phyloP scores from a whole-genome alignment of 2,797 vertebrate genomes.

The Spinibarbus caldwelli region DNA sequence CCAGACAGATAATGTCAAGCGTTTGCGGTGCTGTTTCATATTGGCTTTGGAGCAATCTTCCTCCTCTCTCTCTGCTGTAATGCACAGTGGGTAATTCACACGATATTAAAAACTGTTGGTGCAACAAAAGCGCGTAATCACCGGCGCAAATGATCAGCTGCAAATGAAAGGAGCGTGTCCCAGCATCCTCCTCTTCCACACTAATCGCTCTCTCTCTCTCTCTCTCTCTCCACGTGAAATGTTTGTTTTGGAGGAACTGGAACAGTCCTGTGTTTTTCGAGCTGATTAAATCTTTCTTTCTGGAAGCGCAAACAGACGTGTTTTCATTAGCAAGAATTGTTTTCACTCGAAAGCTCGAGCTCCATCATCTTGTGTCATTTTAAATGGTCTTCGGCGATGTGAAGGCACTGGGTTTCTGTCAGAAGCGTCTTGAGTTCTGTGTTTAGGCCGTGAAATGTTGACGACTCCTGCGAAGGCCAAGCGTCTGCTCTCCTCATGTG shows the following conservation, averaged over 20 bases:
- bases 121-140: conserved; percentile 92
- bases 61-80: conserved; percentile 75
- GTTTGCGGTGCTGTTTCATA: conserved; percentile 76
- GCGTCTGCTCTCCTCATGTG: conserved; percentile 65
- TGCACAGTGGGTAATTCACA: conserved; percentile 96
- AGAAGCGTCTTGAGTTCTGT: conserved; percentile 59
- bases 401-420: conserved; percentile 11
- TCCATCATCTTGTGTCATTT: conserved; percentile 51
- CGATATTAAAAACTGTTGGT: conserved; percentile 96
- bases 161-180: conserved; percentile 91
- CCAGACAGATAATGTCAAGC: conserved; percentile 82
- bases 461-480: conserved; percentile 61
- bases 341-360: conserved; percentile 53
- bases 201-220: conserved; percentile 69
- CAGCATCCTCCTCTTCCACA: conserved; percentile 68
- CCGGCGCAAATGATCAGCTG: conserved; percentile 94
- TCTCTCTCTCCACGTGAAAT: conserved; percentile 61
- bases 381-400: background rate
- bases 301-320: conserved; percentile 59
- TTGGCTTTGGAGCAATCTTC: conserved; percentile 66
- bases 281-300: conserved; percentile 30
- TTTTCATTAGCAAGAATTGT: conserved; percentile 12
- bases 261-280: conserved; percentile 22
- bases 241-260: conserved; percentile 38
- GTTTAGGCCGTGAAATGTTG: conserved; percentile 65